Percentiles rank a stretch among this genome's conserved stretches.
phyloP scores from a whole-genome alignment of 1,140 invertebrate genomes.

The Macrobrachium rosenbergii region DNA sequence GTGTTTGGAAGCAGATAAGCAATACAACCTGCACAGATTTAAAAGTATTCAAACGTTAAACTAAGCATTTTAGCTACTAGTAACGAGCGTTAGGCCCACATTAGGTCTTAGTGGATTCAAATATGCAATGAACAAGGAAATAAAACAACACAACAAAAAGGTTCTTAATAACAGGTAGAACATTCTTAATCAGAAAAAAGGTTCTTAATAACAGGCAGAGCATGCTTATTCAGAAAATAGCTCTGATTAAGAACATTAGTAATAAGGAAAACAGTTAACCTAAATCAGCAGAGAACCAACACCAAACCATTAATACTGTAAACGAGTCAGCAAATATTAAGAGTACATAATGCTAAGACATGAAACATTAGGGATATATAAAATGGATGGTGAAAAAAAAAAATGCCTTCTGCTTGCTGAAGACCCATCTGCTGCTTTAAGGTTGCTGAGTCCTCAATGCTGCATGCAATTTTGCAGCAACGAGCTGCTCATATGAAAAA shows the following conservation, averaged over 20 bases:
- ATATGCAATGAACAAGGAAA: background rate
- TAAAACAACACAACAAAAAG: background rate
- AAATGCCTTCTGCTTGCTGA: constrained; percentile 20
- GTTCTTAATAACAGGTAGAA: too few species aligned
- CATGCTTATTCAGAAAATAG: background rate
- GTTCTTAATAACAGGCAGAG: too few species aligned
- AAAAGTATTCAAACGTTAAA: too few species aligned
- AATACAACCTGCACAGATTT: too few species aligned
- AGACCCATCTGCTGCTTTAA: constrained; percentile 50
- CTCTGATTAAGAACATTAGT: background rate
- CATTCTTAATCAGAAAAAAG: background rate
- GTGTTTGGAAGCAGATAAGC: background rate
- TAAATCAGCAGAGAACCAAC: constrained; percentile 53
- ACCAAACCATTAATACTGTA: constrained; percentile 39
- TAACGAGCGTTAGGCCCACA: background rate
- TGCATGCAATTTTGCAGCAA: constrained; percentile 49
- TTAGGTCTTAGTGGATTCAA: background rate
- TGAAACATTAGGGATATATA: background rate
- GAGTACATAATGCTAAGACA: background rate
- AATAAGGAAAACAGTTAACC: constrained; percentile 39
- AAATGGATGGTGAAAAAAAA: too few species aligned
- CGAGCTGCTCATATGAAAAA: constrained; percentile 44
- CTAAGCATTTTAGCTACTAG: too few species aligned
- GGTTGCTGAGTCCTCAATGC: constrained; percentile 26
- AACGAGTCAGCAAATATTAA: constrained; percentile 18